phyloP scores from a whole-genome alignment of 2,888 invertebrate species.

The Spisula solida region DNA sequence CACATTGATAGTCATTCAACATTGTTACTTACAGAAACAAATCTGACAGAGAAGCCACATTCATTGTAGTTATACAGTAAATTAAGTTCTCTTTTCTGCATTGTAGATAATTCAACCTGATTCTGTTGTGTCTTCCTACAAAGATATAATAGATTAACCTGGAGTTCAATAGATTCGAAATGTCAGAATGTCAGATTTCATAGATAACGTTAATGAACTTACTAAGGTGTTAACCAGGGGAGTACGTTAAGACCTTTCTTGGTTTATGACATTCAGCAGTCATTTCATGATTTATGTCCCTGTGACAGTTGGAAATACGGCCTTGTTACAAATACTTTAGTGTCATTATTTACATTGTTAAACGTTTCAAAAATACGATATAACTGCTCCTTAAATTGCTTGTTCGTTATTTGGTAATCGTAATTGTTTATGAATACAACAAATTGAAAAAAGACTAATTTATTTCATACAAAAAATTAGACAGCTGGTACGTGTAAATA shows the following conservation, averaged over 20 bases:
- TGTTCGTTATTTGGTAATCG: background rate
- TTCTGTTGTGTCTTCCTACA: constrained; percentile 58
- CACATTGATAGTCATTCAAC: constrained; percentile 52
- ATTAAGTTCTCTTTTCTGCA: constrained; percentile 55
- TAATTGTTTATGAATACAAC: background rate
- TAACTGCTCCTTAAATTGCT: background rate
- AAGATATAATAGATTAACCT: constrained; percentile 54
- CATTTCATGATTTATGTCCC: constrained; percentile 49
- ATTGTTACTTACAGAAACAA: constrained; percentile 41
- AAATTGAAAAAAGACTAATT: background rate
- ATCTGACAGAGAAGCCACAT: constrained; percentile 26
- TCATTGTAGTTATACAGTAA: constrained; percentile 45
- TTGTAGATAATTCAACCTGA: constrained; percentile 62
- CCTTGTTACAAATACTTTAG: constrained; percentile 18
- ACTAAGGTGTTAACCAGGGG: constrained; percentile 65
- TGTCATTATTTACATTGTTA: constrained; percentile 23
- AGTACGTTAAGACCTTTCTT: constrained; percentile 55
- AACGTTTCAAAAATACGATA: background rate
- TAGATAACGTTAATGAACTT: constrained; percentile 62
- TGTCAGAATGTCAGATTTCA: constrained; percentile 70
- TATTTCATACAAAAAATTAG: background rate
- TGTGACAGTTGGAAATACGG: constrained; percentile 48
- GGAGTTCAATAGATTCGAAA: constrained; percentile 56
- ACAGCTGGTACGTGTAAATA: background rate
- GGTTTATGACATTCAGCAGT: constrained; percentile 51